These are phyloP conservation scores for Argynnis bischoffii DNA, from an alignment of 2,888 invertebrate genomes.

Conservation along the genomic window DNA sequence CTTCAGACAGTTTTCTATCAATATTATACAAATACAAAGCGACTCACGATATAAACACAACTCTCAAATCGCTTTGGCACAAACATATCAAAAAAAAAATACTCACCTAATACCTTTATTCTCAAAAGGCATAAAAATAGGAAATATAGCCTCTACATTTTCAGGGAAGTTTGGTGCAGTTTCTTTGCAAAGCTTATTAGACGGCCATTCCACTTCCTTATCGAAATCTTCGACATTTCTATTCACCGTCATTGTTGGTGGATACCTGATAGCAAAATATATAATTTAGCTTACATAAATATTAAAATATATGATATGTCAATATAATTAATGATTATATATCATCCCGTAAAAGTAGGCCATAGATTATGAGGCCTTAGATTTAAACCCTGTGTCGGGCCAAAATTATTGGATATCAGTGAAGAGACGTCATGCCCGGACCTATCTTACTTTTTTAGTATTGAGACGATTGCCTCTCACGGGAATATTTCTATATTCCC, in stretches of 20 bases:
- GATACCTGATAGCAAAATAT: conserved; percentile 61
- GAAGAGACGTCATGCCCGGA: no score
- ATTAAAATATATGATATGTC: background rate
- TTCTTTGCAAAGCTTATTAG: conserved; percentile 72
- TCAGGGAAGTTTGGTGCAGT: conserved; percentile 64
- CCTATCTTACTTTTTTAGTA: no score
- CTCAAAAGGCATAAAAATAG: conserved; percentile 88
- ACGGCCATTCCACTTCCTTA: conserved; percentile 78
- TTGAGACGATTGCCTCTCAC: no score
- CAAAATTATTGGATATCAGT: no score
- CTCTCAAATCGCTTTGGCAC: background rate
- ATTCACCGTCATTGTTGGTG: conserved; percentile 72
- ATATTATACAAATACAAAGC: no score
- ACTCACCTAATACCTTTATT: conserved; percentile 89
- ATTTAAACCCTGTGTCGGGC: no score
- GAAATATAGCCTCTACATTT: conserved; percentile 80
- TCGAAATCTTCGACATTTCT: conserved; percentile 79
- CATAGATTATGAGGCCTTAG: no score
- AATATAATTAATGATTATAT: no score
- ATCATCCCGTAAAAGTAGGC: no score
- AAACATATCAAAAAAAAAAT: background rate
- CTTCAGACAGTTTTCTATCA: no score
- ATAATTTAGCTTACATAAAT: background rate
- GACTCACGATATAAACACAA: background rate
- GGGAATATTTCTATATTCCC: no score